phyloP scores from a whole-genome alignment of 2,113 vertebrate genomes.

The Alethe diademata region DNA sequence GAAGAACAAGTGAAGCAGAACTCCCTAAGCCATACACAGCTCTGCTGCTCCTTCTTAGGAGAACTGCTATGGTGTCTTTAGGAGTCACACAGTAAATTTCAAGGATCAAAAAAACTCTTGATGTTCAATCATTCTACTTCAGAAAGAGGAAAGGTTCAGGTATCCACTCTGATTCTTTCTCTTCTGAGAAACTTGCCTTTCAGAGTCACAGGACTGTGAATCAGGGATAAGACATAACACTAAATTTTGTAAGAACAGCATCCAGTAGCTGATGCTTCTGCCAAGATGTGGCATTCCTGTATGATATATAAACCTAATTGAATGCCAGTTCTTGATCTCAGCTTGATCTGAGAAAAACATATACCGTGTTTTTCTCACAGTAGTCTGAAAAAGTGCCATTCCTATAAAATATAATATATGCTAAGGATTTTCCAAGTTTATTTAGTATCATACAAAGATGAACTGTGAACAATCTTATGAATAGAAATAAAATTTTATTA shows the following conservation, averaged over 20 bases:
- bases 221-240: neutral
- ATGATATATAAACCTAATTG: neutral
- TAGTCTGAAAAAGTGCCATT: neutral
- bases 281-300: neutral
- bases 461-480: neutral
- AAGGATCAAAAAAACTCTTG: neutral
- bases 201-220: neutral
- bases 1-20: neutral
- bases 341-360: neutral
- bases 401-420: neutral
- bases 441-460: neutral
- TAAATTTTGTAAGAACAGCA: neutral
- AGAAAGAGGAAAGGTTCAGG: neutral
- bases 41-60: neutral
- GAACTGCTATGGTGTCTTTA: neutral
- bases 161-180: neutral
- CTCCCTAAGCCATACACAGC: neutral
- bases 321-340: neutral
- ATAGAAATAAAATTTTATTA: neutral
- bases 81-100: neutral
- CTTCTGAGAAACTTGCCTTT: neutral
- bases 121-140: neutral
- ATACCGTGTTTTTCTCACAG: neutral
- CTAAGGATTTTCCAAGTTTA: neutral
- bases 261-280: neutral